phyloP scores from a whole-genome alignment of 2,113 vertebrate species.

The Pluvianellus socialis region DNA sequence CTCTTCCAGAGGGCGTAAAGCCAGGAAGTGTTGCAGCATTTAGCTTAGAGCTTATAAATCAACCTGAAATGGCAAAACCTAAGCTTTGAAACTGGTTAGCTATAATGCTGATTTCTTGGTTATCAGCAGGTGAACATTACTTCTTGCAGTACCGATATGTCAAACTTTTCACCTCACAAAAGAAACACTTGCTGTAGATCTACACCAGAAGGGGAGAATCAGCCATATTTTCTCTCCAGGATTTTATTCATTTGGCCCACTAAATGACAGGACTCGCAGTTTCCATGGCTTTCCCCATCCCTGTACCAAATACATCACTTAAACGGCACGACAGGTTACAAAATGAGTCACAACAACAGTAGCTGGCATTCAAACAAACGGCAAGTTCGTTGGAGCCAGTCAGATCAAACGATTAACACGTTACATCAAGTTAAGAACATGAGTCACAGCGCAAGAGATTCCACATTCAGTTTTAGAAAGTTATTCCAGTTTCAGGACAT shows the following conservation, averaged over 20 bases:
- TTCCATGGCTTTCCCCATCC: neutral
- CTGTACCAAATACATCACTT: accelerated
- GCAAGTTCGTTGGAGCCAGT: neutral
- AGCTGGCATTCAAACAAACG: neutral
- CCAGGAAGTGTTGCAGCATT: neutral
- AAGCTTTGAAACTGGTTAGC: neutral
- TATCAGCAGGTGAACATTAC: neutral
- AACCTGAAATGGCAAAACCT: neutral
- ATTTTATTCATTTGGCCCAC: neutral
- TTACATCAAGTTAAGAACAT: neutral
- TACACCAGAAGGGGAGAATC: neutral
- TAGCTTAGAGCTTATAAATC: neutral
- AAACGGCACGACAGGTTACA: neutral
- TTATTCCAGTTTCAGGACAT: neutral
- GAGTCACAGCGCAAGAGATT: neutral
- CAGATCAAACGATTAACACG: neutral
- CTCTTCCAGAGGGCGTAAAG: neutral
- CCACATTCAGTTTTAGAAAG: neutral
- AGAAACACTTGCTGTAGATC: neutral
- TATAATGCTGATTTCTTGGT: neutral
- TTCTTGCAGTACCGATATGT: neutral
- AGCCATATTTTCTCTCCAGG: accelerated
- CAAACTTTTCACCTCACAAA: neutral
- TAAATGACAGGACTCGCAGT: neutral
- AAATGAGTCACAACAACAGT: neutral